Evolutionary conservation across 2,888 invertebrate genomes (phyloP), one percentile per base, ranked within the genome.

Genomic region (Ochlodes sylvanus): DNA sequence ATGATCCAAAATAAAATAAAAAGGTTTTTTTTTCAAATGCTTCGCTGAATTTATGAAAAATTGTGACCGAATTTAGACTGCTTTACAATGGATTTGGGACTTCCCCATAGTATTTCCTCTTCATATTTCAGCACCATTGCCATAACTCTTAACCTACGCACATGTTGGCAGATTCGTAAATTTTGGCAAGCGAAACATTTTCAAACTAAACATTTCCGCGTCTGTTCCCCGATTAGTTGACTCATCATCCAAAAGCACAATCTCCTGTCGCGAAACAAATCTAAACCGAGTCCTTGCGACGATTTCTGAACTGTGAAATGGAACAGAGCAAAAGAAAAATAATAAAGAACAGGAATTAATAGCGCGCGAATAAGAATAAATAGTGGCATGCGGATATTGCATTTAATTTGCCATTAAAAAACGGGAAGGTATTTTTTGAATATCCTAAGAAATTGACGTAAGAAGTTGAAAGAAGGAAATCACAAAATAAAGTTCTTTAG

Each of bases 221-320:
- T 47, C 17, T 47, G 47, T 1, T 44, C 7, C n/a, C 15, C 17
- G 7, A 17, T 0, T 38, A 38, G 6, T 15, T 47, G 47, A 47
- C 15, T 47, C 47, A 47, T 15, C 47, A 7, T 47, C n/a, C 9
- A 47, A 47, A 47, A 47, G 17, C 47, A 7, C 15, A 47, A 47
- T 15, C 47, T 47, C 5, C 4, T 12, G n/a, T 4, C 17, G 6
- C 5, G n/a, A 17, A 17, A 47, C 6, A 47, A 17, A 15, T 12
- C 12, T 12, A 12, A 9, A 15, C 19, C 19, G 19, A 50, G 50
- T 50, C 50, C 50, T 50, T 50, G 50, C 19, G 50, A 50, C 19
- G 19, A 50, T 21, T 50, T 19, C 50, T 50, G 50, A 50, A 50
- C 50, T 50, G 50, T 50, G 19, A 50, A 50, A 50, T 50, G 50